Evolutionary conservation across 2,888 invertebrate genomes (phyloP).

Genomic region (Magallana nippona): DNA sequence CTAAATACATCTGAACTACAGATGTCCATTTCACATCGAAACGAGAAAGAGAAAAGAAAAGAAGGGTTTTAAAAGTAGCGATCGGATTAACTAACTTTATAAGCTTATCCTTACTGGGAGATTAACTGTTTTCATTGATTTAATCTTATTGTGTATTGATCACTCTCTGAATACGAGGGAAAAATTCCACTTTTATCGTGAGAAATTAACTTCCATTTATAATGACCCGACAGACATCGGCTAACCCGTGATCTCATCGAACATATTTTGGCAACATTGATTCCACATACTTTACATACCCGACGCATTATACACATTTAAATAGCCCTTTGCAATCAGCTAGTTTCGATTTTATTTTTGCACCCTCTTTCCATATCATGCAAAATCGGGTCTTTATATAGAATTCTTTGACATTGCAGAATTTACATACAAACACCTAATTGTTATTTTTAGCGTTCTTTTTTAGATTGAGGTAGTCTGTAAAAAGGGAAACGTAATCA

Average conservation of each 20-base stretch:
- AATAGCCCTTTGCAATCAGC: not conserved
- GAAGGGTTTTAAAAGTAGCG: not conserved
- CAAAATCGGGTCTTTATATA: not conserved
- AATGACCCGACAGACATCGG: conserved; percentile 12
- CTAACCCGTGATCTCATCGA: not conserved
- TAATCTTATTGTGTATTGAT: conserved; percentile 33
- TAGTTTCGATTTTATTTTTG: conserved; percentile 18
- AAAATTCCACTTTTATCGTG: conserved; percentile 29
- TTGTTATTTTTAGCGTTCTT: too few species aligned
- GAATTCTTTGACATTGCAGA: not conserved
- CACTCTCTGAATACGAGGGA: not conserved
- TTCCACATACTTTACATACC: conserved; percentile 4
- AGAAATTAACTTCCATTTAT: not conserved
- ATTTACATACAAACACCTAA: too few species aligned
- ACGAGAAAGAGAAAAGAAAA: not conserved
- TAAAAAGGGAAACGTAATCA: too few species aligned
- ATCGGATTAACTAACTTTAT: conserved; percentile 33
- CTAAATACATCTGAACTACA: not conserved
- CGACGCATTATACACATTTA: conserved; percentile 1
- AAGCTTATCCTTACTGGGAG: conserved; percentile 13
- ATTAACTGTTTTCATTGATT: conserved; percentile 11
- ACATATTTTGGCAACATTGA: conserved; percentile 5
- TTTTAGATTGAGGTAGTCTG: too few species aligned
- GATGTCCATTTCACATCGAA: not conserved
- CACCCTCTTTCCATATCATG: not conserved